Conservation (phyloP, 1,140 invertebrate genomes). For the Rhyzopertha dominica region DNA sequence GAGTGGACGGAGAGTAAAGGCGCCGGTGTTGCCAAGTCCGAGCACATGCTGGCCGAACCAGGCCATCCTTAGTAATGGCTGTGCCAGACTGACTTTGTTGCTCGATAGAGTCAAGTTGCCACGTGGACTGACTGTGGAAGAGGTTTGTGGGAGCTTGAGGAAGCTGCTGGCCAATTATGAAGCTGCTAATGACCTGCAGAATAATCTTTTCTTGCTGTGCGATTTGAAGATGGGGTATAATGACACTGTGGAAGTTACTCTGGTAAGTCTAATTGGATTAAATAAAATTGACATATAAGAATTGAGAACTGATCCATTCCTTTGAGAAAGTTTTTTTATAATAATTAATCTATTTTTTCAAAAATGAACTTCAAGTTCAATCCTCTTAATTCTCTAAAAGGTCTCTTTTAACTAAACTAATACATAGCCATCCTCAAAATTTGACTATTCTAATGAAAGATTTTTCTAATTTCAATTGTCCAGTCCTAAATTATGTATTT, state of each 20-base stretch:
- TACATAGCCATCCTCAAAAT: too few relatives aligned
- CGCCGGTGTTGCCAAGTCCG: conserved; percentile 67
- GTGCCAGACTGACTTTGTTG: conserved; percentile 68
- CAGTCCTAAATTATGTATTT: too few relatives aligned
- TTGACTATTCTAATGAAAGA: too few relatives aligned
- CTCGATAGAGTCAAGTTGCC: conserved; percentile 60
- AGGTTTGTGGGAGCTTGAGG: conserved; percentile 63
- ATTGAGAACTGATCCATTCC: too few relatives aligned
- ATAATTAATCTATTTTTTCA: too few relatives aligned
- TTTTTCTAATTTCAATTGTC: too few relatives aligned
- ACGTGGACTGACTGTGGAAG: conserved; percentile 67
- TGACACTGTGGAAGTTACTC: conserved; percentile 81
- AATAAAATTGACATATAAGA: too few relatives aligned
- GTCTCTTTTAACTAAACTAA: too few relatives aligned
- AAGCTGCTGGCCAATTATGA: conserved; percentile 58
- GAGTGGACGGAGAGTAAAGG: conserved; percentile 66
- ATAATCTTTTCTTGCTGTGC: conserved; percentile 67
- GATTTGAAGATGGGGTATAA: conserved; percentile 72
- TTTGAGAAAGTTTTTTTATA: too few relatives aligned
- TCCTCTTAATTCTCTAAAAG: too few relatives aligned
- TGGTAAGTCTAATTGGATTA: conserved; percentile 66
- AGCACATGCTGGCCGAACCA: conserved; percentile 74
- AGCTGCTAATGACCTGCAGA: conserved; percentile 50
- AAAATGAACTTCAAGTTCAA: too few relatives aligned
- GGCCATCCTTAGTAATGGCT: conserved; percentile 61